Base-by-base conservation (phyloP, 2,113 vertebrate species). In the Machaerirhynchus nigripectus region DNA sequence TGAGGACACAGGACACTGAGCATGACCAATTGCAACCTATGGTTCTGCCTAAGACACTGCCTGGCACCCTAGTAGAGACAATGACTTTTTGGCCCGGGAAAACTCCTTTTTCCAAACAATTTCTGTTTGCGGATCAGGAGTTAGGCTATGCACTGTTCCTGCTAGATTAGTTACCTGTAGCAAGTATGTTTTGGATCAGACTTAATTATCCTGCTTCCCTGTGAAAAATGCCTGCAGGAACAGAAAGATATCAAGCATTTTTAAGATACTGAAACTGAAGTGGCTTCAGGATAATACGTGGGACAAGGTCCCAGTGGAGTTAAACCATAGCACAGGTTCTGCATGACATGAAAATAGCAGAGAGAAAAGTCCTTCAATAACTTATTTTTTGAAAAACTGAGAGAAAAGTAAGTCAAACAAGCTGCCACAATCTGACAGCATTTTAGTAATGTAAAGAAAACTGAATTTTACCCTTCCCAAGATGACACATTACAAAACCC, bases 21-120 rank as follows among this genome's bases (percentile, higher is more conserved):
- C 10, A 7, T 4, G 12, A 56, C 35, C 11, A 9, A 1, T 20
- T 6, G 1, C 42, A 44, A 6, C 20, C 47, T 27, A 3, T 5
- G 4, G 26, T 27, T 40, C 55, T 40, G 8, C 12, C 28, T 73
- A 10, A 24, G 5, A 15, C 5, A 18, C 50, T 46, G 9, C 37
- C 24, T 39, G 11, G 39, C 7, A 7, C 8, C 7, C 13, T 35
- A n/a, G 26, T 0, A 70, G 19, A 65, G 4, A 39, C 7, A 37
- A 17, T 20, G 35, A 37, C 17, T 22, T 64, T n/a, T 42, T n/a
- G 49, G 12, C 6, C 44, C 8, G 28, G 44, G 40, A 46, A 63
- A 73, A 15, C 10, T 39, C 4, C 13, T 47, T 71, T 46, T 63
- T 23, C 28, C 31, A 44, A 42, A 39, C 1, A 35, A 9, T 56